Evolutionary conservation across 2,113 vertebrate genomes (phyloP).

Genomic region (Coreoperca whiteheadi): DNA sequence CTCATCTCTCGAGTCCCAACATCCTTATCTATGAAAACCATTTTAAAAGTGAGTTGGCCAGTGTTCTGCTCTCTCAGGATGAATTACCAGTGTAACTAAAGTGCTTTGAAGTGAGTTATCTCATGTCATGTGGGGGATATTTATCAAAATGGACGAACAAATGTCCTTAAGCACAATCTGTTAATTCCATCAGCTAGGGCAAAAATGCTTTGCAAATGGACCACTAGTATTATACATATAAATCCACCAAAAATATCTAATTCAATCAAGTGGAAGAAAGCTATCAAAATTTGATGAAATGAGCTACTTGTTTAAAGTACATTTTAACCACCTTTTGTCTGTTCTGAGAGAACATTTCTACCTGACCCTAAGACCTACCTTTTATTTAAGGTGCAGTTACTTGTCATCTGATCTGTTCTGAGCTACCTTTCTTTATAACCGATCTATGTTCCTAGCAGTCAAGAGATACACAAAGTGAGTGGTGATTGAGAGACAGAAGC

Average conservation of each 20-base stretch:
- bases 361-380: slow-evolving; percentile 1
- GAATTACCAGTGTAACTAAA: background rate
- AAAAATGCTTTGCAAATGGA: background rate
- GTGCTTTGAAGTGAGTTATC: slow-evolving; percentile 11
- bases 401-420: slow-evolving; percentile 9
- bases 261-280: slow-evolving; percentile 18
- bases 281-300: background rate
- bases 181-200: slow-evolving; percentile 1
- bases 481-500: slow-evolving; percentile 6
- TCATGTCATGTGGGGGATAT: slow-evolving; percentile 1
- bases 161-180: slow-evolving; percentile 6
- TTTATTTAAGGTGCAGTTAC: slow-evolving; percentile 24
- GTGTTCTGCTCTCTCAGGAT: slow-evolving; percentile 2
- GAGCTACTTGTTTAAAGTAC: slow-evolving; percentile 1
- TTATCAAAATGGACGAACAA: background rate
- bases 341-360: slow-evolving; percentile 1
- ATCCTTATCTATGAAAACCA: background rate
- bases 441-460: background rate
- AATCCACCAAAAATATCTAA: background rate
- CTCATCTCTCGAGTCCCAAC: too few relatives aligned
- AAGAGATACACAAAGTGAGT: slow-evolving; percentile 17
- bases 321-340: background rate
- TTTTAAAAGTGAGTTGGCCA: background rate
- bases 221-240: background rate
- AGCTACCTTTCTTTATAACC: slow-evolving; percentile 17